These are phyloP conservation scores for Bombus sibiricus DNA, from an alignment of 1,140 invertebrate species.

Conservation along the genomic window DNA sequence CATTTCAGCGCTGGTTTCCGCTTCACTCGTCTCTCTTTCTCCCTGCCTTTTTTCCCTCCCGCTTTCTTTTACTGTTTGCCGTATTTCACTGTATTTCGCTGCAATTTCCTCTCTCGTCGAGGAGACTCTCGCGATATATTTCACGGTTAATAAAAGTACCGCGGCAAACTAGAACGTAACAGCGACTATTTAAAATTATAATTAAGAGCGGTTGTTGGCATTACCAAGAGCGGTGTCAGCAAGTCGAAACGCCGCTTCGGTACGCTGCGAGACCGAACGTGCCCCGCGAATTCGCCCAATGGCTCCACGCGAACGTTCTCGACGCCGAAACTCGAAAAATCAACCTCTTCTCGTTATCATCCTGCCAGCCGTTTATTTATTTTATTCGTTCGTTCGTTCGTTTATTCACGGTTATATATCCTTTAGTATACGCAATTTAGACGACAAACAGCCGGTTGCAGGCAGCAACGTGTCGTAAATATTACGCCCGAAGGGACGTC, in stretches of 20 bases:
- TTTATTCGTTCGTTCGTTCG: too few species aligned
- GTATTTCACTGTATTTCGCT: neutral
- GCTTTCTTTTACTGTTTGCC: too few species aligned
- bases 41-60: neutral
- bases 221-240: neutral
- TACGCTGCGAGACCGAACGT: neutral
- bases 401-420: too few species aligned
- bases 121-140: neutral
- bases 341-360: too few species aligned
- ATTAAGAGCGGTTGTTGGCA: slow-evolving; percentile 35
- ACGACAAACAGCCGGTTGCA: too few species aligned
- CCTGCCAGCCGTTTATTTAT: too few species aligned
- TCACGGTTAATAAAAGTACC: slow-evolving; percentile 26
- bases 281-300: neutral
- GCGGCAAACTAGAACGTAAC: slow-evolving; percentile 23
- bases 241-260: slow-evolving; percentile 1
- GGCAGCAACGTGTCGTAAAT: too few species aligned
- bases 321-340: too few species aligned
- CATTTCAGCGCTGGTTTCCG: neutral
- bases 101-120: neutral
- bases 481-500: too few species aligned
- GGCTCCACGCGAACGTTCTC: too few species aligned
- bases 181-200: slow-evolving; percentile 42
- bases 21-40: neutral
- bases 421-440: too few species aligned